Base-by-base conservation (phyloP, 92 coral and sea anemone species). In the Porites evermanni region DNA sequence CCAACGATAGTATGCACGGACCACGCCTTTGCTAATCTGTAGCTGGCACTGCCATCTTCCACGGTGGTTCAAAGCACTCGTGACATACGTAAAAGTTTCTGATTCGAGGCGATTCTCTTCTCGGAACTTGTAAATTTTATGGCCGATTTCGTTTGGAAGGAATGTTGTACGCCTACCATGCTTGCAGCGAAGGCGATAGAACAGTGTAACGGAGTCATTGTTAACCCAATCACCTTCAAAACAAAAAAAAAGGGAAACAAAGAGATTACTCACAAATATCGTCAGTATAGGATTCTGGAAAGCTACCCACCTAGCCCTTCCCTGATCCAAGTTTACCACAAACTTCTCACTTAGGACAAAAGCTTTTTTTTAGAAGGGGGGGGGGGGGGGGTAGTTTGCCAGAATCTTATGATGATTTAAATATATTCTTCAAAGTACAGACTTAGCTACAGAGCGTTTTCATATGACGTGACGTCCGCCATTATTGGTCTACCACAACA, bases 221-320 rank as follows among this genome's bases (percentile, higher is more conserved):
- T 93, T 94, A 47, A 94, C 98, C 98, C 98, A 94, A n/a, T 94
- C 98, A 75, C 98, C 98, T 94, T 89, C 50, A 26, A 83, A 78
- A n/a, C 14, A 52, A 78, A 24, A 38, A 13, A 38, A 38, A 38
- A 38, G 52, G 17, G 14, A 77, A 78, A 61, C 10, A 26, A 53
- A 12, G 17, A 3, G 2, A 56, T 56, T 56, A 8, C 61, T 56
- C 16, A 38, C 47, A 38, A 38, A 4, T 38, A 38, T 38, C 47
- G 6, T 38, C 0, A 38, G 47, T 38, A 38, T 38, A 38, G 47
- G 32, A 29, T 29, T 29, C 32, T 29, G 3, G 32, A 29, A 29
- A 29, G 32, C 32, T 29, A 29, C 32, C 32, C 32, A 29, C 32
- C 32, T 29, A 29, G 32, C 32, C 32, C 32, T 29, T 29, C 32